Evolutionary conservation across 2,797 vertebrate genomes (phyloP).

Genomic region (Arctocebus calabarensis): DNA sequence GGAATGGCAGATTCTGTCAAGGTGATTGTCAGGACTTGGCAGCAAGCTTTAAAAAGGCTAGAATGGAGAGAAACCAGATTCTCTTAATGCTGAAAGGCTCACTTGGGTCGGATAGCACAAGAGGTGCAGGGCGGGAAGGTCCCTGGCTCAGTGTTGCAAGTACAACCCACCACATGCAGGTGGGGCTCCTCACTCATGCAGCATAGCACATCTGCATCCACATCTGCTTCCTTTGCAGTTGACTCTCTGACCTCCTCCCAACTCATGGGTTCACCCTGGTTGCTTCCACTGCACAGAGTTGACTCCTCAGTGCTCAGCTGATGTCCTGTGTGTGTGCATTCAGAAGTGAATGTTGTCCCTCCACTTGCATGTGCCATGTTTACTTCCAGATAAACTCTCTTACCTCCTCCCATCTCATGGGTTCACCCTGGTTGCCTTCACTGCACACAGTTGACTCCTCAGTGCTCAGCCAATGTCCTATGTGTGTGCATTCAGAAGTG

Average conservation of each 20-base stretch:
- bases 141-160: not conserved
- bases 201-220: not conserved
- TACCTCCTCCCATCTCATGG: not conserved
- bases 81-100: not conserved
- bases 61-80: not conserved
- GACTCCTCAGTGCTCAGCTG: not conserved
- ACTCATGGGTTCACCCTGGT: not conserved
- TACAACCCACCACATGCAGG: not conserved
- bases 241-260: not conserved
- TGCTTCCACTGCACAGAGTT: accelerated
- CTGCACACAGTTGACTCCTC: not conserved
- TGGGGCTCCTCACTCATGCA: not conserved
- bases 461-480: not conserved
- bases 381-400: no score
- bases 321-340: not conserved
- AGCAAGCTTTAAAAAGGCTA: not conserved
- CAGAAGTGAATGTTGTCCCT: not conserved
- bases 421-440: not conserved
- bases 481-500: not conserved
- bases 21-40: not conserved
- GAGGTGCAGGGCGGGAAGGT: not conserved
- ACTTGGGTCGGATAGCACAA: not conserved
- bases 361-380: accelerated
- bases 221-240: not conserved
- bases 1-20: not conserved